Conservation (phyloP, 2,888 invertebrate species). For the Rhodophaea formosa region DNA sequence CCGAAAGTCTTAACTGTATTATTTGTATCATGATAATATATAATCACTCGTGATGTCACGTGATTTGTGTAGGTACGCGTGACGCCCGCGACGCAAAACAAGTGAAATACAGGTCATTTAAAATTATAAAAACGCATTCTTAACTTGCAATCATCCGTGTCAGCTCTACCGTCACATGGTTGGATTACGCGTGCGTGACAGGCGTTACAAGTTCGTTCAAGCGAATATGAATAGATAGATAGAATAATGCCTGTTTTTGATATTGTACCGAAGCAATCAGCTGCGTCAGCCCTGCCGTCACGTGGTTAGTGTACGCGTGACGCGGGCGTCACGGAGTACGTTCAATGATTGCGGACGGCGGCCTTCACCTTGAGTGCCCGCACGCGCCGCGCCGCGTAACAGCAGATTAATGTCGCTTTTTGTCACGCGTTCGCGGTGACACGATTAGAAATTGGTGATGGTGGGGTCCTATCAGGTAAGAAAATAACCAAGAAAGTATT, state of each 20-base stretch:
- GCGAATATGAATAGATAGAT: too few relatives aligned
- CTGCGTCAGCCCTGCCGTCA: neutral
- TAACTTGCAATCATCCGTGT: neutral
- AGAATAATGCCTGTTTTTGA: too few relatives aligned
- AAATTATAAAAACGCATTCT: neutral
- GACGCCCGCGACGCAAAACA: too few relatives aligned
- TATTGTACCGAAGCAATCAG: neutral
- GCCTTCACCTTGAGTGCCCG: constrained; percentile 63
- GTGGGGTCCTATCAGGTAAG: constrained; percentile 22
- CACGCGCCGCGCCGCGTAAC: constrained; percentile 47
- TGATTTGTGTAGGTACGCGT: too few relatives aligned
- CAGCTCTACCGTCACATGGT: constrained; percentile 37
- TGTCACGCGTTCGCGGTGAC: constrained; percentile 53
- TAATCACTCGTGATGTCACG: too few relatives aligned
- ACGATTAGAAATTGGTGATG: constrained; percentile 27
- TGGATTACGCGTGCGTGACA: constrained; percentile 35
- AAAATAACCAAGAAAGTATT: too few relatives aligned
- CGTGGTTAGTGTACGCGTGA: constrained; percentile 30
- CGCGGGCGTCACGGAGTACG: constrained; percentile 36
- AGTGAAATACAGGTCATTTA: too few relatives aligned
- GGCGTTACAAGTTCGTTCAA: constrained; percentile 36
- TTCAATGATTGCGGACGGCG: constrained; percentile 45
- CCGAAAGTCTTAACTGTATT: too few relatives aligned
- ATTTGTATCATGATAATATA: too few relatives aligned
- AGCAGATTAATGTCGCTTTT: constrained; percentile 58